Conservation (phyloP, 2,113 vertebrate genomes). For the Siniperca knerii region DNA sequence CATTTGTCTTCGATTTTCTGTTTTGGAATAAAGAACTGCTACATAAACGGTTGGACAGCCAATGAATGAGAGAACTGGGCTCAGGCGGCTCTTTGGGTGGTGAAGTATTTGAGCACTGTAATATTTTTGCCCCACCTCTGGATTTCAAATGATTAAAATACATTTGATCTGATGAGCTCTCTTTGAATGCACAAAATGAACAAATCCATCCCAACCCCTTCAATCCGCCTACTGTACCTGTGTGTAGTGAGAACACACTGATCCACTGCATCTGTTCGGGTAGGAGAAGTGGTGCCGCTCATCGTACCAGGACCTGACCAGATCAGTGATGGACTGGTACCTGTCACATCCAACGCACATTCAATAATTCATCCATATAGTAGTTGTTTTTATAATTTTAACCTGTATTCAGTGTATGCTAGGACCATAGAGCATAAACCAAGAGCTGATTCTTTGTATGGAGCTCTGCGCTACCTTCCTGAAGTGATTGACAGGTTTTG, state of each 20-base stretch:
- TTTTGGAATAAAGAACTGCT: too few relatives aligned
- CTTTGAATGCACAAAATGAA: background rate
- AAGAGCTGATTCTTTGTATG: background rate
- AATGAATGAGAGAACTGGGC: too few relatives aligned
- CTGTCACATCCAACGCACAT: conserved; percentile 70
- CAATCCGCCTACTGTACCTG: conserved; percentile 80
- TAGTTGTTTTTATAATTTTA: too few relatives aligned
- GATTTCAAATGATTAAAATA: background rate
- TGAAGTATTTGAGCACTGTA: background rate
- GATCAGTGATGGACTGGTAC: conserved; percentile 87
- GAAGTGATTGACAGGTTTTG: conserved; percentile 93
- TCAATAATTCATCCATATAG: background rate
- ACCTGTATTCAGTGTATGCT: background rate
- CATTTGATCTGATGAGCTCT: background rate
- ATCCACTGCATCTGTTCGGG: conserved; percentile 86
- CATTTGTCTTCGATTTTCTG: too few relatives aligned
- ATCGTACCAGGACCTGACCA: conserved; percentile 88
- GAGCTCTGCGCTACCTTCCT: conserved; percentile 82
- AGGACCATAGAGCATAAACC: background rate
- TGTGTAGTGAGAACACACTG: conserved; percentile 92
- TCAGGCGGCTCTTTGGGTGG: too few relatives aligned
- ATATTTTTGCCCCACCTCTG: background rate
- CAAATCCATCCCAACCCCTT: background rate
- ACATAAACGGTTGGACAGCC: too few relatives aligned
- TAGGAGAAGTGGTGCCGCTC: conserved; percentile 89